These are phyloP conservation scores for Colaptes auratus DNA, from an alignment of 2,113 vertebrate genomes.

Conservation along the genomic window DNA sequence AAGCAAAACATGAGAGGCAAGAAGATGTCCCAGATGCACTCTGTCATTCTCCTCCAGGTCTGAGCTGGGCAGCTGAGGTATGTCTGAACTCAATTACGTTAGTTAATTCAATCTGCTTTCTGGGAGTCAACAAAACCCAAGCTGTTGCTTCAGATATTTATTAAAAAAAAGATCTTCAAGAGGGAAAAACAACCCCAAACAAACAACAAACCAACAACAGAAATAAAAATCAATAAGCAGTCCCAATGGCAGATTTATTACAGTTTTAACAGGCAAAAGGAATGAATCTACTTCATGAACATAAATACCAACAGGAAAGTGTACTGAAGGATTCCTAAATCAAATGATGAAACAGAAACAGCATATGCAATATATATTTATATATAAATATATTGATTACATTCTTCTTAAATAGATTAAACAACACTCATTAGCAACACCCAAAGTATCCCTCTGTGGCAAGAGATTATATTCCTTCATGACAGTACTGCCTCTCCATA, in stretches of 20 bases:
- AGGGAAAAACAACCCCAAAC: neutral
- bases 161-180: conserved; percentile 18
- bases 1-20: neutral
- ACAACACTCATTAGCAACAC: conserved; percentile 41
- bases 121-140: conserved; percentile 12
- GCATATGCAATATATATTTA: neutral
- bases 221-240: neutral
- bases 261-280: conserved; percentile 30
- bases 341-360: conserved; percentile 22
- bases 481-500: neutral
- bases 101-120: neutral
- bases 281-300: conserved; percentile 18
- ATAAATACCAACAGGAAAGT: conserved; percentile 20
- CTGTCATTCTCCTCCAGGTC: neutral
- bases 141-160: conserved; percentile 24
- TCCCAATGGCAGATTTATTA: conserved; percentile 41
- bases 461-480: neutral
- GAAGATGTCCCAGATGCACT: neutral
- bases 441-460: neutral
- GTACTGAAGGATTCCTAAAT: neutral
- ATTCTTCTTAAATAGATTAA: conserved; percentile 53
- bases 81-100: neutral
- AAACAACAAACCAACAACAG: too few species aligned
- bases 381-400: conserved; percentile 47
- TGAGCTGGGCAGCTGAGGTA: neutral